Base-by-base conservation (phyloP, 2,888 invertebrate species). In the Chloromyia formosa region DNA sequence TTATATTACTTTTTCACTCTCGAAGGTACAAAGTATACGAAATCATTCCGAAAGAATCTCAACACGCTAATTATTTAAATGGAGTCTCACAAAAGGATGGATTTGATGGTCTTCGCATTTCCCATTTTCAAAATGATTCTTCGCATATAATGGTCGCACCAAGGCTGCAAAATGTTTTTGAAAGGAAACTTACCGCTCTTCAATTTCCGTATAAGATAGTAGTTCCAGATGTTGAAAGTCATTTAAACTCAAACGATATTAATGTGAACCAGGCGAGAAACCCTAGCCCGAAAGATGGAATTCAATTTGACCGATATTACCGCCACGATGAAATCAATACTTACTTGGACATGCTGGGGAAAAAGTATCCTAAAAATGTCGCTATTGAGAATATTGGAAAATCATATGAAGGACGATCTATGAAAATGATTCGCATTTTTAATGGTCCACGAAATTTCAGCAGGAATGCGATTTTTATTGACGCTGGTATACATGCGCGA, bases 351-450 rank as follows among this genome's bases (percentile, higher is more conserved):
- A 80, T 83, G 10, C 79, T 90, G 61, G 87, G 87, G 0, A 75
- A 74, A 0, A 79, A 83, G 10, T 87, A 89, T 80, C 88, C 89
- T 0, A 78, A 85, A 9, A 81, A 88, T 4, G 89, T 88, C 0
- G 86, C 84, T 0, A 79, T 91, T 1, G 86, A 88, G 60, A 86
- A 84, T 10, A 87, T 90, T 60, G 93, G 92, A 0, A 83, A 82
- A 66, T 89, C 90, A 7, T 89, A 83, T 77, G 89, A 92, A 82
- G 87, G 87, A 0, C 88, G 90, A 0, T 80, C 84, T 1, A 83
- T 93, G 64, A 88, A 88, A 75, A 88, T 89, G 58, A 84, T 91
- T 7, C 91, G 88, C 82, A 88, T 93, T 73, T 91, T 87, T 82
- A 76, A 84, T 76, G 84, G 84, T 1, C 83, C 83, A 77, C 81